Evolutionary conservation across 1,140 invertebrate species (phyloP), one percentile per base, ranked within the genome.

Genomic region (Oncopeltus fasciatus): DNA sequence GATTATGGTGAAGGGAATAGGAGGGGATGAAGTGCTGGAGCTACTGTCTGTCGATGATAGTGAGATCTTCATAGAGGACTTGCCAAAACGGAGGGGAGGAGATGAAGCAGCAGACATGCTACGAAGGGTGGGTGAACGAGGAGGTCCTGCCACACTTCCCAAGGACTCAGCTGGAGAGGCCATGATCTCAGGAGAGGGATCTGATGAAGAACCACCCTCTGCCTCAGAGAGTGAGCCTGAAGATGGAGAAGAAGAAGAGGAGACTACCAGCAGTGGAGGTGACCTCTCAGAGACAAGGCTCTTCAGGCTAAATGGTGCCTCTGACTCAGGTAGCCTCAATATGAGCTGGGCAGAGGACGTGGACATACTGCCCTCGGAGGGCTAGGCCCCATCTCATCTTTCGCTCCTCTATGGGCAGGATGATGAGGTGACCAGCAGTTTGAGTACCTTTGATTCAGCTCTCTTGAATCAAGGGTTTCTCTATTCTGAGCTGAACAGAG

Each of bases 131-230:
- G 69, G 38, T 62, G 61, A 46, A 28, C 21, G 21, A 18, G 28
- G 53, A 1, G 53, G 60, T 1, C 21, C 53, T 16, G n/a, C 60
- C 2, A 31, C 47, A 14, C 62, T 68, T 2, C 67, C 67, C 0
- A 68, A 68, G 57, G 67, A 68, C 20, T 59, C 66, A 3, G 67
- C 61, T 16, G 67, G 67, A 5, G 67, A 68, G 53, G 67, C 66
- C 20, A 68, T 68, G 67, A 64, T 67, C 16, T 67, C 66, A 12
- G 67, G 65, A 12, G 67, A 67, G 29, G 62, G 65, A n/a, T 67
- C 67, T 3, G 66, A 68, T 46, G 64, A 67, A 18, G 63, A 64
- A 3, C 38, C 51, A 1, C 61, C 24, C 16, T 62, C 49, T 3
- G 49, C 24, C 12, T 59, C 20, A n/a, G 59, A 58, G 49, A 60